These are phyloP conservation scores for Callocephalon fimbriatum DNA, from an alignment of 2,113 vertebrate species.

Conservation along the genomic window DNA sequence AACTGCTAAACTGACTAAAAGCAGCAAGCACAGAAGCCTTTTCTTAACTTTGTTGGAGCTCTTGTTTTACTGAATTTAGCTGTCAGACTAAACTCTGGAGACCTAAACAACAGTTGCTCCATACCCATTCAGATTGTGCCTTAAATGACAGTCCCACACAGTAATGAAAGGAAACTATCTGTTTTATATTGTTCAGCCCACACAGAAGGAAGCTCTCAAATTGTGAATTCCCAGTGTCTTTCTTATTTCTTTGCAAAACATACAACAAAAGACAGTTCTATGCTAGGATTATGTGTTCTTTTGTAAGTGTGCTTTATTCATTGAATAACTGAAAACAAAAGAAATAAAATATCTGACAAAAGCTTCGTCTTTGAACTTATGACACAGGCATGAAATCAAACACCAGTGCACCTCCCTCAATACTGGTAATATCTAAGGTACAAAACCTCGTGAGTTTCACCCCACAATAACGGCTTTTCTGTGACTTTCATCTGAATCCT, in stretches of 20 bases:
- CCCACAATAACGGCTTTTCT: neutral
- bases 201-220: slow-evolving; percentile 18
- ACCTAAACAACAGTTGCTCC: neutral
- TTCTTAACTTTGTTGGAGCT: neutral
- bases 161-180: slow-evolving; percentile 6
- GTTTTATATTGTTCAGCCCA: slow-evolving; percentile 22
- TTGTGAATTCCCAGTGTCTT: neutral
- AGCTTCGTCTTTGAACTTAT: neutral
- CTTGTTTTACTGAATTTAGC: slow-evolving; percentile 17
- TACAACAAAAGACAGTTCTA: neutral
- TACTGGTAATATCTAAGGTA: neutral
- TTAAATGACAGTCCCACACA: neutral
- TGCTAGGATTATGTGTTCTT: neutral
- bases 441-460: neutral
- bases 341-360: neutral
- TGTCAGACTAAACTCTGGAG: neutral
- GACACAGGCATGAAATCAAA: neutral
- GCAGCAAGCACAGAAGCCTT: neutral
- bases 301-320: neutral
- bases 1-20: neutral
- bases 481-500: neutral
- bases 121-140: neutral
- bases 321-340: neutral
- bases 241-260: neutral
- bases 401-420: fast-evolving